phyloP scores from a whole-genome alignment of 53 echinoderm and acorn worm species.

The Astropecten irregularis region DNA sequence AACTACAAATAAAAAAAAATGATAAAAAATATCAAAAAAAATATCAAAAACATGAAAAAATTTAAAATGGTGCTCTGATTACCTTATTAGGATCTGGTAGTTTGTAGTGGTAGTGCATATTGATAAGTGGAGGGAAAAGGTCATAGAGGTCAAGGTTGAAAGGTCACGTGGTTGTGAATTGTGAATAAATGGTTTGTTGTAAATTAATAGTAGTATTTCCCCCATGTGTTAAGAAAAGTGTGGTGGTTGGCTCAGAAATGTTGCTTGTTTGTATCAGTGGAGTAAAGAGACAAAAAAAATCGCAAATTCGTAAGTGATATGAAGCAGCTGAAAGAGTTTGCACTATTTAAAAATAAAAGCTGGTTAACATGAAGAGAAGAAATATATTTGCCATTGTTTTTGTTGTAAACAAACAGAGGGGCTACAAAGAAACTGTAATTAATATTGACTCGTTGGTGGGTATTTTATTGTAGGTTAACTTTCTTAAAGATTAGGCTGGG shows the following conservation, averaged over 20 bases:
- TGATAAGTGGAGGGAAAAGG: background rate
- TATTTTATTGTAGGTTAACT: too few species aligned
- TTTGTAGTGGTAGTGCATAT: slow-evolving; percentile 29
- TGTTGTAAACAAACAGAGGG: slow-evolving; percentile 26
- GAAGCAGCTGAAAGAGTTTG: slow-evolving; percentile 50
- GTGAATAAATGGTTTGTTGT: background rate
- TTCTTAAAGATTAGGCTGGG: too few species aligned
- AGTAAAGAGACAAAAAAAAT: background rate
- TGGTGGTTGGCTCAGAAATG: background rate
- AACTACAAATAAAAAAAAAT: background rate
- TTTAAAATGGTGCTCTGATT: slow-evolving; percentile 50
- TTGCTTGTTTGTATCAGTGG: background rate
- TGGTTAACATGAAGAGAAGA: slow-evolving; percentile 22
- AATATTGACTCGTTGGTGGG: too few species aligned
- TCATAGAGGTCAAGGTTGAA: slow-evolving; percentile 36
- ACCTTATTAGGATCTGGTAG: slow-evolving; percentile 34
- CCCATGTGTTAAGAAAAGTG: slow-evolving; percentile 11
- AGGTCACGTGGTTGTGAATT: slow-evolving; percentile 20
- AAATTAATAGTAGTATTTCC: slow-evolving; percentile 26
- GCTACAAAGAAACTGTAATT: slow-evolving; percentile 53
- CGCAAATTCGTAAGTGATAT: slow-evolving; percentile 16
- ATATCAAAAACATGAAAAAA: background rate
- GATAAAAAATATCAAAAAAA: slow-evolving; percentile 15
- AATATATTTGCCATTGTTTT: slow-evolving; percentile 45
- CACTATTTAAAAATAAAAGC: slow-evolving; percentile 36